Conservation (phyloP, 2,888 invertebrate species). For the Eupeodes latifasciatus region DNA sequence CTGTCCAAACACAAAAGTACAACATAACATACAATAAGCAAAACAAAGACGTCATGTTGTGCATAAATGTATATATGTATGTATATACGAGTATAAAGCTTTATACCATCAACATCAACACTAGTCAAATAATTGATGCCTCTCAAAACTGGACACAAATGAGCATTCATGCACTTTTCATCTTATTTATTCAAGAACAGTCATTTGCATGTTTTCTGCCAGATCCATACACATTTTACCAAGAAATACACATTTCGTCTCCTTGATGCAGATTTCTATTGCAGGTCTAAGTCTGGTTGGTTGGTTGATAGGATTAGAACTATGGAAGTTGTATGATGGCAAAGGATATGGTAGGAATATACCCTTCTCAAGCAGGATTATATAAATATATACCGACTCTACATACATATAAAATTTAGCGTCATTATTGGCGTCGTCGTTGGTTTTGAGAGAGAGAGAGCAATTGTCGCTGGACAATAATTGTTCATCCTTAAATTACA, state of each 20-base stretch:
- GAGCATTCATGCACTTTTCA: conserved; percentile 43
- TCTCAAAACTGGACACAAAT: conserved; percentile 31
- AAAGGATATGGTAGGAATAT: too few species aligned
- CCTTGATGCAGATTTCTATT: background rate
- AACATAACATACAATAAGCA: background rate
- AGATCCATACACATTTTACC: conserved; percentile 9
- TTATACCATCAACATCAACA: background rate
- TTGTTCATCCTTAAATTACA: conserved; percentile 19
- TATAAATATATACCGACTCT: background rate
- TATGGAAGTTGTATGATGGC: too few species aligned
- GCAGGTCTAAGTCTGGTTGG: background rate
- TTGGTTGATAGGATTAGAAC: too few species aligned
- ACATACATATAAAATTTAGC: background rate
- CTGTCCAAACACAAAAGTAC: background rate
- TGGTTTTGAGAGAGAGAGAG: background rate
- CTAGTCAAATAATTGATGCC: conserved; percentile 32
- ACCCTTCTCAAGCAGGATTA: background rate
- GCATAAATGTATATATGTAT: background rate
- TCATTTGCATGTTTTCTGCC: conserved; percentile 35
- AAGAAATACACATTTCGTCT: conserved; percentile 9
- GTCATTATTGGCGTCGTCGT: conserved; percentile 10
- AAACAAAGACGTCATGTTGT: background rate
- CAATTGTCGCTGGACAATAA: conserved; percentile 24
- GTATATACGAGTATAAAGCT: too few species aligned
- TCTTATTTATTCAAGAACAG: conserved; percentile 37